Percentiles rank a stretch among this genome's conserved stretches.
These are phyloP conservation scores for Diachrysia chrysitis DNA, from an alignment of 2,888 invertebrate species.

Conservation along the genomic window DNA sequence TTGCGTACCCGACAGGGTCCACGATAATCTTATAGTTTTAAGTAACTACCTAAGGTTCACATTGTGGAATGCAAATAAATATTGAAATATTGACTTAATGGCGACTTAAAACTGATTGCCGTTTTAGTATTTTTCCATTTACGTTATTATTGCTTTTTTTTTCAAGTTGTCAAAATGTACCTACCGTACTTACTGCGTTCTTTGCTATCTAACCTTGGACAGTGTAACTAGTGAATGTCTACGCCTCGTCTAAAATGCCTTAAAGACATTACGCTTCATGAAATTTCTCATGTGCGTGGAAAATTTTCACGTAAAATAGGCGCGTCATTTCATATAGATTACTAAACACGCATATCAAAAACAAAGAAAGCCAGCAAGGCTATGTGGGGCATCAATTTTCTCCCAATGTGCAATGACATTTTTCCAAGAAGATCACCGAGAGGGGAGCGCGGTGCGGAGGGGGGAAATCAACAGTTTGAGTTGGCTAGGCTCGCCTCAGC, in stretches of 20 bases:
- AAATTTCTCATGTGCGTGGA: background rate
- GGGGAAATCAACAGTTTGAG: constrained; percentile 65
- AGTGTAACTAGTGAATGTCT: background rate
- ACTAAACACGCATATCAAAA: constrained; percentile 34
- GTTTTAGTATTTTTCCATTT: too few species aligned
- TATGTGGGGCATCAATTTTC: constrained; percentile 42
- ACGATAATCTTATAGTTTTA: too few species aligned
- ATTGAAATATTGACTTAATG: too few species aligned
- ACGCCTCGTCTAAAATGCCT: background rate
- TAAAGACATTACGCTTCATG: background rate
- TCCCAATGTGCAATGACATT: constrained; percentile 65
- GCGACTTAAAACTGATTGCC: too few species aligned
- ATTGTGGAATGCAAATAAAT: too few species aligned
- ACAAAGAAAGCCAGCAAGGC: constrained; percentile 33
- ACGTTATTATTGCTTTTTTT: too few species aligned
- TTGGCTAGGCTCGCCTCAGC: constrained; percentile 51
- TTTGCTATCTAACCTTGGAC: background rate
- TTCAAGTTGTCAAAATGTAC: too few species aligned
- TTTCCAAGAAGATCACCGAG: constrained; percentile 63
- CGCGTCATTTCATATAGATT: constrained; percentile 10
- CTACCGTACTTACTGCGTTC: too few species aligned
- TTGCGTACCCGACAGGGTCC: too few species aligned
- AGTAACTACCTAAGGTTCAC: too few species aligned
- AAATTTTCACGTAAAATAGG: background rate
- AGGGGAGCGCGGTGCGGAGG: constrained; percentile 30